Evolutionary conservation across 2,113 vertebrate species (phyloP).

Genomic region (Isichthys henryi): DNA sequence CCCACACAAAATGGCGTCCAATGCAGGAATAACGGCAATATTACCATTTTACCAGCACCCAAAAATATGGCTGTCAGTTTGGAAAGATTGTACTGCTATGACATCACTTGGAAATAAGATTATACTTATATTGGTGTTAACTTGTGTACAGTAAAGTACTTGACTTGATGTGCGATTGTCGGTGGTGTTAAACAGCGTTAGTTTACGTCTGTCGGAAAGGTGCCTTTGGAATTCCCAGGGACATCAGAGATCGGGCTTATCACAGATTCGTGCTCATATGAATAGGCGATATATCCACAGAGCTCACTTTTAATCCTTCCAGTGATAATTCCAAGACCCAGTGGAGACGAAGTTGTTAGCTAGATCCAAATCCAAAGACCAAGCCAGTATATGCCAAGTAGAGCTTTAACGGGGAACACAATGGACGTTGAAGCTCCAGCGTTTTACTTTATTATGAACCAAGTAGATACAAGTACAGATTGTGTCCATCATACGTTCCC

Average conservation of each 20-base stretch:
- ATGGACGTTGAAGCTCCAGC: conserved; percentile 10
- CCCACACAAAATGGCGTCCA: conserved; percentile 65
- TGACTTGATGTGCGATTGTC: background rate
- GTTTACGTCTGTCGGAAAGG: background rate
- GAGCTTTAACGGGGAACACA: conserved; percentile 8
- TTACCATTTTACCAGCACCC: background rate
- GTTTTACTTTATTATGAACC: conserved; percentile 18
- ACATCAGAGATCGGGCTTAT: conserved; percentile 7
- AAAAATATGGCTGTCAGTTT: background rate
- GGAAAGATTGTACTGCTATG: background rate
- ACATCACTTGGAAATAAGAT: background rate
- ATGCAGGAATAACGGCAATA: conserved; percentile 1
- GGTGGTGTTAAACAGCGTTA: background rate
- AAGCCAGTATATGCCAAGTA: conserved; percentile 19
- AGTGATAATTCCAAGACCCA: conserved; percentile 20
- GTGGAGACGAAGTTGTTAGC: background rate
- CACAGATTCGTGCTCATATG: background rate
- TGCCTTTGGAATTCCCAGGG: background rate
- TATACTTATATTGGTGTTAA: background rate
- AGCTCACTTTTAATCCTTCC: conserved; percentile 23
- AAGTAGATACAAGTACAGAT: conserved; percentile 3
- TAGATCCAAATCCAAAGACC: conserved; percentile 15
- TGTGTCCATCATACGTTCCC: conserved; percentile 24
- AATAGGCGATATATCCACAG: conserved; percentile 26
- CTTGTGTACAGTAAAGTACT: background rate